These are phyloP conservation scores for Odontophorus gujanensis DNA, from an alignment of 2,113 vertebrate genomes.

Conservation along the genomic window DNA sequence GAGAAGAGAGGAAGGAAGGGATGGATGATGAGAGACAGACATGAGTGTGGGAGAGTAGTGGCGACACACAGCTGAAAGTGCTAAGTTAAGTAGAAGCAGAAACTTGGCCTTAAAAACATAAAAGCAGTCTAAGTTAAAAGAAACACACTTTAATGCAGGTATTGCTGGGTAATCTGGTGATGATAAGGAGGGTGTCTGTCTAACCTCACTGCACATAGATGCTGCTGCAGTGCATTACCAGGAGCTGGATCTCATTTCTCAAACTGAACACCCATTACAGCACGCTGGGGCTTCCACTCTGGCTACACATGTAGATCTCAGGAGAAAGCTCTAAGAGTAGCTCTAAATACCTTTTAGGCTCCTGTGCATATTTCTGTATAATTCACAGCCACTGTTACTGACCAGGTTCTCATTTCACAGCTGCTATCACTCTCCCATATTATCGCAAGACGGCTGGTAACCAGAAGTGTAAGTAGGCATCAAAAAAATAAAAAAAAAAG, in stretches of 20 bases:
- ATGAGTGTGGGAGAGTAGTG: background rate
- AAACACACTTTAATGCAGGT: background rate
- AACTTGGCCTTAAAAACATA: background rate
- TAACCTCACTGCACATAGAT: background rate
- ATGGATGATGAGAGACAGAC: background rate
- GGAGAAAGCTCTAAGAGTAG: background rate
- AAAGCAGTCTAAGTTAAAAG: background rate
- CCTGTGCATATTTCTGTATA: background rate
- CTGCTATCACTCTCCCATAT: background rate
- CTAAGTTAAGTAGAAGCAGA: background rate
- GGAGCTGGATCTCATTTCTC: background rate
- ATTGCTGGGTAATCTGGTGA: background rate
- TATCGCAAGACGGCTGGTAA: background rate
- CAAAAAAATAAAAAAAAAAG: background rate
- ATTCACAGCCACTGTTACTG: background rate
- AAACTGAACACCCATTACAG: background rate
- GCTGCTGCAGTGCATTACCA: background rate
- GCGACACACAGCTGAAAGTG: background rate
- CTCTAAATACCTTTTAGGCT: background rate
- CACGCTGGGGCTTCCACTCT: background rate
- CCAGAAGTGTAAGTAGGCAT: background rate
- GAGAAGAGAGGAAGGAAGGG: background rate
- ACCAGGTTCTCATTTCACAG: background rate
- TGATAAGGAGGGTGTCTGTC: background rate
- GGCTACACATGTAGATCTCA: background rate